Conservation (phyloP, 2,888 invertebrate species). For the Lasioglossum morio region DNA sequence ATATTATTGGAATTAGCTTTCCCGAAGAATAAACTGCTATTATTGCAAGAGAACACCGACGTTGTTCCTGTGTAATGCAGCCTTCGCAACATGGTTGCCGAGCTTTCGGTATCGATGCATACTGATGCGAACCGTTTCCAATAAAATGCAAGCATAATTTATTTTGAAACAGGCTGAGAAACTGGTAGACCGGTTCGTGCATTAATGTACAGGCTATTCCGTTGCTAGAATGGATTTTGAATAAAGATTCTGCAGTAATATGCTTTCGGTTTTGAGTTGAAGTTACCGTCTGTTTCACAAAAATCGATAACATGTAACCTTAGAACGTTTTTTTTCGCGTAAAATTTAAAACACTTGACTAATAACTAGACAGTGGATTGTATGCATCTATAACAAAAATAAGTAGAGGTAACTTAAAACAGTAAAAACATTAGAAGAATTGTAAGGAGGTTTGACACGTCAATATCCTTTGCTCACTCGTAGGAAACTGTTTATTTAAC, state of each 20-base stretch:
- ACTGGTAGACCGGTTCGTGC: not conserved
- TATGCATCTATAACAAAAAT: no score
- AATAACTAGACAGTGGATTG: no score
- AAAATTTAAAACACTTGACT: not conserved
- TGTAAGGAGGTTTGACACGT: no score
- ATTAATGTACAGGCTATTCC: not conserved
- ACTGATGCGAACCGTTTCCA: not conserved
- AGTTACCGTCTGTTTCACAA: not conserved
- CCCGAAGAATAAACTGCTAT: not conserved
- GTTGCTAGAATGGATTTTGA: not conserved
- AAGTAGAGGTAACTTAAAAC: no score
- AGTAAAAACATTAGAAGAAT: no score
- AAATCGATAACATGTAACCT: not conserved
- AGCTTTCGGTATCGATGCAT: not conserved
- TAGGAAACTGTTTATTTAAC: no score
- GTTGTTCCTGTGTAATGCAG: not conserved
- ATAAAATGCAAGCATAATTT: not conserved
- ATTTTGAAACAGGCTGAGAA: not conserved
- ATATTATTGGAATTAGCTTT: slow-evolving; percentile 2
- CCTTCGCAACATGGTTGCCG: not conserved
- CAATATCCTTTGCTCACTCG: no score
- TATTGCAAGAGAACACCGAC: not conserved
- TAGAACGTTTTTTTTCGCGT: no score
- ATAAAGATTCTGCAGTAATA: not conserved
- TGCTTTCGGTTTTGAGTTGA: not conserved